Percentiles rank a stretch among this genome's conserved stretches.
Conservation (phyloP, 2,113 vertebrate species). For the Mormyrus lacerda region DNA sequence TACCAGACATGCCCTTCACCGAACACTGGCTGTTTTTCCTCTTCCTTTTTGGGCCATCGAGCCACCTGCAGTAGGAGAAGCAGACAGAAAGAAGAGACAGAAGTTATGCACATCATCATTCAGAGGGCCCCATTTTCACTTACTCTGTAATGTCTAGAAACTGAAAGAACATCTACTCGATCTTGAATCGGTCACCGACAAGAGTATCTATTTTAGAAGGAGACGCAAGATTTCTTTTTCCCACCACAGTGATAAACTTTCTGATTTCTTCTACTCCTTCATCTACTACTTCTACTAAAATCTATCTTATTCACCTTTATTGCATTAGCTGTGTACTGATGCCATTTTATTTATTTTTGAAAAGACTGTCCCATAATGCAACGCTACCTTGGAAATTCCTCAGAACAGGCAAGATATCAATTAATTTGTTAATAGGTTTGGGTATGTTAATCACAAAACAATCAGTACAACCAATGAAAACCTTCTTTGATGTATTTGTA, state of each 20-base stretch:
- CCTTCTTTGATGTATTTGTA: not conserved
- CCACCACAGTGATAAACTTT: not conserved
- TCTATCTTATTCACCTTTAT: not conserved
- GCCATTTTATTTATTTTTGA: not conserved
- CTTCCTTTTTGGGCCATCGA: constrained; percentile 94
- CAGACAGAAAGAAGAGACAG: not conserved
- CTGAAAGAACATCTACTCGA: not conserved
- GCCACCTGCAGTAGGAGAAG: constrained; percentile 68
- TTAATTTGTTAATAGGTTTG: not conserved
- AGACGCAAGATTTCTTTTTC: not conserved
- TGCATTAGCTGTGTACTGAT: not conserved
- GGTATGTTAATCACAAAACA: not conserved
- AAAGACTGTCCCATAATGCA: not conserved
- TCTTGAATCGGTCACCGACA: not conserved
- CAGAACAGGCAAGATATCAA: not conserved
- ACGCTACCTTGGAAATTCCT: not conserved
- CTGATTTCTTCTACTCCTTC: not conserved
- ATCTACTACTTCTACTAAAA: not conserved
- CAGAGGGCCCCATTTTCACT: not conserved
- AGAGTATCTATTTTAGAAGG: not conserved
- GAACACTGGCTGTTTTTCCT: constrained; percentile 98
- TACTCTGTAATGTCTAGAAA: not conserved
- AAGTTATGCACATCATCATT: not conserved
- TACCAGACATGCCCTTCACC: constrained; percentile 98
- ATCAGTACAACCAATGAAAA: not conserved